Evolutionary conservation across 2,113 vertebrate species (phyloP), one percentile per base, ranked within the genome.

Genomic region (Pseudolaguvia tuberculata): DNA sequence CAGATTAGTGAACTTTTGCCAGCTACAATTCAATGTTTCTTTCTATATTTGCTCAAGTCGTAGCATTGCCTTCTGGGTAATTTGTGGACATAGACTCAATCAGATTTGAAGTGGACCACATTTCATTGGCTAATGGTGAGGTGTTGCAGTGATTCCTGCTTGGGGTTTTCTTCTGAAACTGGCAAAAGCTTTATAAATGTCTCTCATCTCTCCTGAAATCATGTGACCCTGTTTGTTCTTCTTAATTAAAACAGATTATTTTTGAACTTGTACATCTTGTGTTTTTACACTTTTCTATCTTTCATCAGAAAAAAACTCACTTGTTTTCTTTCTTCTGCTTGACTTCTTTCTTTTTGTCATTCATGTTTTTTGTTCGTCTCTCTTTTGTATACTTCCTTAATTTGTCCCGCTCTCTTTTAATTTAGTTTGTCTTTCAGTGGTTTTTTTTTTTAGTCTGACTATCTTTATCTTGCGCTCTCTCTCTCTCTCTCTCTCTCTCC

Each of bases 201-300:
- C 23, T 17, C n/a, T 57, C 31, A 35, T 35, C 62, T 20, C 73
- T 42, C 55, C 51, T 23, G 56, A 66, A 42, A 50, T 61, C 78
- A 25, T 15, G 39, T 47, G 61, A 17, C 61, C 11, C 47, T 29
- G 29, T 77, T n/a, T 70, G 21, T 45, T 42, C 27, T 56, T 81
- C 73, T 69, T 79, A 84, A 82, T 81, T 89, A 72, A 90, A 88
- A 85, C 88, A 88, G 81, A 79, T 72, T 87, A 87, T 89, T 90
- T 89, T 89, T 87, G 85, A 89, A 85, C 73, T 65, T 29, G 47
- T 61, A 17, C 42, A n/a, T 68, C 5, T 48, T 12, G 25, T 35
- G 45, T 31, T 6, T 27, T 12, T n/a, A 0, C 18, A 14, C 14
- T 20, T 15, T 1, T 65, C 20, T 13, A 14, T 65, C 2, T 50